Base-by-base conservation (phyloP, 2,888 invertebrate genomes). In the Ptychoptera albimana region DNA sequence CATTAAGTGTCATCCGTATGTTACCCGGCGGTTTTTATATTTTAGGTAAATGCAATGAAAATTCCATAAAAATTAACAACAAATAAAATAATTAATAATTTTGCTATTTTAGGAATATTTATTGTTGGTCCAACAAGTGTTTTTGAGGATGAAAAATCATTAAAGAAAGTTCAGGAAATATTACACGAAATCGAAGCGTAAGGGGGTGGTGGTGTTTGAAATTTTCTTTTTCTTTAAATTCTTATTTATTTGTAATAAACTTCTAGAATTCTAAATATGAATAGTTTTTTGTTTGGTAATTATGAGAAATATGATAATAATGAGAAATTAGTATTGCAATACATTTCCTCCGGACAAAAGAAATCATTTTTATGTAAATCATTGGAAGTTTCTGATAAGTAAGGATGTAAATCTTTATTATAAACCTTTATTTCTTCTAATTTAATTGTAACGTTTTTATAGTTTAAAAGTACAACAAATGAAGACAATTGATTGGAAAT, bases 1-100 rank as follows among this genome's bases (percentile, higher is more conserved):
- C 87, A 36, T 77, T 79, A 60, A 83, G 86, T 70, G 84, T 87
- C 1, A 81, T 82, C 2, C 75, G 87, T 63, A 91, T 92, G 89
- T 67, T 92, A 48, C 86, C 91, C 31, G 93, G 92, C 37, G 92
- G 91, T 39, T 77, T 91, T 71, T 78, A 78, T 64, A 81, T 92
- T 40, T 70, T 88, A 58, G 92, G 83, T 64, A 50, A 40, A 53
- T 46, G 15, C 8, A 8, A 62, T 63, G 6, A 39, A 2, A 30
- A 29, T 29, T 23, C 14, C 2, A 32, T 7, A 32, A 8, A n/a
- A 32, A 11, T 7, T 3, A 32, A 11, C 3, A 11, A 11, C n/a
- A 32, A 11, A 32, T 32, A 32, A 30, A 30, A 32, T 32, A 7
- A 32, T 8, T 32, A 23, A 23, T 7, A 13, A 34, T 46, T 2